Evolutionary conservation across 2,888 invertebrate species (phyloP).

Genomic region (Drosophila phalerata): DNA sequence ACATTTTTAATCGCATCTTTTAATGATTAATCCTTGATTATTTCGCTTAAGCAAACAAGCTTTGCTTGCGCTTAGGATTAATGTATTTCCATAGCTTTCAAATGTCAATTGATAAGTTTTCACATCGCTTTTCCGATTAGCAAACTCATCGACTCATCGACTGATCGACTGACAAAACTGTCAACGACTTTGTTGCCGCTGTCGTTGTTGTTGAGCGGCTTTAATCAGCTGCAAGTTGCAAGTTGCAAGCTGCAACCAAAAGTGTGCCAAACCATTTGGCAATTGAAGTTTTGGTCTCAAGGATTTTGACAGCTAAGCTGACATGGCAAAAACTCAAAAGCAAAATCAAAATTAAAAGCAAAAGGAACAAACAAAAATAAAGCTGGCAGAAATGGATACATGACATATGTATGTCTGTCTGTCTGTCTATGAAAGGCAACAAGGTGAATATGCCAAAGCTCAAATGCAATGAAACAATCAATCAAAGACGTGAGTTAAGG

Average conservation of each 20-base stretch:
- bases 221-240: slow-evolving; percentile 58
- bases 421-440: slow-evolving; percentile 33
- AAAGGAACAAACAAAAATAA: not conserved
- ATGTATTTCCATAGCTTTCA: slow-evolving; percentile 3
- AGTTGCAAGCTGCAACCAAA: slow-evolving; percentile 15
- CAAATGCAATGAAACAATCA: slow-evolving; percentile 79
- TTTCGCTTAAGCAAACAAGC: not conserved
- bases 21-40: not conserved
- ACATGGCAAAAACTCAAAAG: slow-evolving; percentile 38
- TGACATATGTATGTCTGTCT: slow-evolving; percentile 58
- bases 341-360: not conserved
- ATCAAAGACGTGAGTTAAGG: slow-evolving; percentile 71
- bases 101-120: slow-evolving; percentile 21
- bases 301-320: slow-evolving; percentile 62
- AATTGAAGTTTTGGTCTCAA: slow-evolving; percentile 44
- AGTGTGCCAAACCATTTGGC: slow-evolving; percentile 52
- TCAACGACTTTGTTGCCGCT: slow-evolving; percentile 45
- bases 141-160: slow-evolving; percentile 48
- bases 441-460: slow-evolving; percentile 75
- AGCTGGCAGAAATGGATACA: slow-evolving; percentile 35
- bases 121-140: slow-evolving; percentile 39
- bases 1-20: not conserved
- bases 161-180: slow-evolving; percentile 49
- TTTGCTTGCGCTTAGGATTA: slow-evolving; percentile 6
- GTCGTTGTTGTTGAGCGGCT: not conserved